These are phyloP conservation scores for Sternotherus odoratus DNA, from an alignment of 2,797 vertebrate genomes.

Conservation along the genomic window DNA sequence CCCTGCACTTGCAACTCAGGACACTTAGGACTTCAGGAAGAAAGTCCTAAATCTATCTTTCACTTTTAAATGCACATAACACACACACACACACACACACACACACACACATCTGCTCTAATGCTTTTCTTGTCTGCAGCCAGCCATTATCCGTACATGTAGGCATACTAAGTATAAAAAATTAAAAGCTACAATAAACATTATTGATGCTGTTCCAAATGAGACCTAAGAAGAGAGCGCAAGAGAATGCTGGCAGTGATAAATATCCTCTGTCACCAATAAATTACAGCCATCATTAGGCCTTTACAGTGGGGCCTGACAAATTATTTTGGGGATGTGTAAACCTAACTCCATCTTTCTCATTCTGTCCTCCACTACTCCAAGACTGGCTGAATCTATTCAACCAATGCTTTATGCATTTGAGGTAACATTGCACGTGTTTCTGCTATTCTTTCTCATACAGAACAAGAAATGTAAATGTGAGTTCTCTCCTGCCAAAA, in stretches of 20 bases:
- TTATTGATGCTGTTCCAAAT: conserved; percentile 76
- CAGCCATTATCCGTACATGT: conserved; percentile 54
- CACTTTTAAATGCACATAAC: neutral
- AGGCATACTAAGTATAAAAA: conserved; percentile 72
- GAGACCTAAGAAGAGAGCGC: conserved; percentile 54
- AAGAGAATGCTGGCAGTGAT: conserved; percentile 50
- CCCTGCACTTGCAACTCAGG: neutral
- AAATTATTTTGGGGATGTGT: conserved; percentile 60
- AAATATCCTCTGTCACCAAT: conserved; percentile 64
- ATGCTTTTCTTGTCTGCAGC: conserved; percentile 45
- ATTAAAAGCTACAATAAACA: conserved; percentile 78
- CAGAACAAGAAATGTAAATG: neutral
- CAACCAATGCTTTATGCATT: conserved; percentile 9
- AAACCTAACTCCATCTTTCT: conserved; percentile 33
- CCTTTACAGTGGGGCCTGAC: conserved; percentile 54
- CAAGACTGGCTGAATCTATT: neutral
- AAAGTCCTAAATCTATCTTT: conserved; percentile 15
- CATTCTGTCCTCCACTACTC: neutral
- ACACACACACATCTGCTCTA: neutral
- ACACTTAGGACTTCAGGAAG: rapidly evolving
- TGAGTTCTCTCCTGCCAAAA: neutral
- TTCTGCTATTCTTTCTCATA: neutral
- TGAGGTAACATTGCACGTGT: rapidly evolving
- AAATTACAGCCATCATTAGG: conserved; percentile 74
- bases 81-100: rapidly evolving